Percentiles rank a stretch among this genome's conserved stretches.
Evolutionary conservation across 2,113 vertebrate genomes (phyloP).

Genomic region (Phyllostomus hastatus): DNA sequence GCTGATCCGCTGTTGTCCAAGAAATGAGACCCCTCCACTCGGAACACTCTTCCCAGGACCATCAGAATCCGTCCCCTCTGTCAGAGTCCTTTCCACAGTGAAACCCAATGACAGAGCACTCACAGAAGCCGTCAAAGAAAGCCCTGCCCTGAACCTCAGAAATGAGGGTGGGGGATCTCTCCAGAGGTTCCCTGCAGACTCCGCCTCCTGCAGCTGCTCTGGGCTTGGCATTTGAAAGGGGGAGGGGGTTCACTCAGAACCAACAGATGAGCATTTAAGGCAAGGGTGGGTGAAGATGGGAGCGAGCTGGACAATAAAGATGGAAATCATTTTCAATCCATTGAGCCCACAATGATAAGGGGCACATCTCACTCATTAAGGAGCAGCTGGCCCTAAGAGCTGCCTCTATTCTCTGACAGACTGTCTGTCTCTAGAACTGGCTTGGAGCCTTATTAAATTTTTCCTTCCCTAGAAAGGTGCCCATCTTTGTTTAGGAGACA

Average conservation of each 20-base stretch:
- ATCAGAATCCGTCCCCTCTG: background rate
- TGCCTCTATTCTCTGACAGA: background rate
- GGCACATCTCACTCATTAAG: background rate
- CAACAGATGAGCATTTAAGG: background rate
- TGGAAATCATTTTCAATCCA: background rate
- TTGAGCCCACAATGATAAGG: background rate
- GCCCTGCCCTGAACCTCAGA: background rate
- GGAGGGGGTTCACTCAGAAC: no score
- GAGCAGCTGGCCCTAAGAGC: background rate
- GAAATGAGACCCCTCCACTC: background rate
- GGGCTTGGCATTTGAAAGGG: background rate
- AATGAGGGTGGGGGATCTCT: background rate
- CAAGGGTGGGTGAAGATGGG: background rate
- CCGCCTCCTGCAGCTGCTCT: background rate
- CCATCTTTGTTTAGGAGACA: background rate
- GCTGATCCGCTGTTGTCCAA: background rate
- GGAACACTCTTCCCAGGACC: background rate
- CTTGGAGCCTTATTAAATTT: background rate
- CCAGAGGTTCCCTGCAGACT: background rate
- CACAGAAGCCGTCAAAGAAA: background rate
- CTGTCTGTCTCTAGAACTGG: background rate
- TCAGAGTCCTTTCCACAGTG: background rate
- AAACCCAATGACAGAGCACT: background rate
- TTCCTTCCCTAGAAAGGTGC: background rate
- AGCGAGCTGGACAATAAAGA: background rate